A percentile compares a stretch with the other conserved stretches of the same genome.
These are phyloP conservation scores for Troides oblongomaculatus DNA, from an alignment of 2,888 invertebrate species.

Conservation along the genomic window DNA sequence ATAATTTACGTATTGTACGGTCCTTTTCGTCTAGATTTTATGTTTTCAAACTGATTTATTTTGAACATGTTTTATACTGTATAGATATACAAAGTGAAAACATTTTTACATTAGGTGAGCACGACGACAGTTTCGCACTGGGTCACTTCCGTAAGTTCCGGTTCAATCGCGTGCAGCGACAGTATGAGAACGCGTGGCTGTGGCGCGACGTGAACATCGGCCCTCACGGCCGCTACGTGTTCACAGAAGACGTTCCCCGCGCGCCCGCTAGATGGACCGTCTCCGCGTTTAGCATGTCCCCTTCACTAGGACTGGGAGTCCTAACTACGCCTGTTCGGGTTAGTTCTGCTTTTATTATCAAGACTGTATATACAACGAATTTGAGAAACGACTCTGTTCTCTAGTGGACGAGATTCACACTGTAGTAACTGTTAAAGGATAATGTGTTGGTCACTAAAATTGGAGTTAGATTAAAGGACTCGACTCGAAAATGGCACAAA, in stretches of 20 bases:
- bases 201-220: constrained; percentile 97
- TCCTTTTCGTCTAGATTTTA: too few relatives aligned
- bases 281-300: constrained; percentile 94
- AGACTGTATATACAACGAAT: too few relatives aligned
- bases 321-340: constrained; percentile 87
- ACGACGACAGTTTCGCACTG: constrained; percentile 84
- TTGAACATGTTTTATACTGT: too few relatives aligned
- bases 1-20: too few relatives aligned
- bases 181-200: constrained; percentile 97
- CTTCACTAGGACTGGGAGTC: constrained; percentile 92
- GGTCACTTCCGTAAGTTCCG: constrained; percentile 88
- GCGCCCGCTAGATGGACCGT: constrained; percentile 95
- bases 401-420: too few relatives aligned
- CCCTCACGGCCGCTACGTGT: constrained; percentile 93
- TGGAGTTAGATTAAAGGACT: too few relatives aligned
- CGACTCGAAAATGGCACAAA: too few relatives aligned
- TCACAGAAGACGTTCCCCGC: constrained; percentile 74
- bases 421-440: too few relatives aligned
- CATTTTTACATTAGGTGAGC: constrained; percentile 63
- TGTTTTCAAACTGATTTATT: too few relatives aligned
- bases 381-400: too few relatives aligned
- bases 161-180: constrained; percentile 92
- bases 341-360: constrained; percentile 33
- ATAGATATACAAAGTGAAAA: too few relatives aligned
- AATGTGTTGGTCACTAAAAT: too few relatives aligned